Percentiles rank a stretch among this genome's conserved stretches.
These are phyloP conservation scores for Gari tellinella DNA, from an alignment of 2,888 invertebrate species.

Conservation along the genomic window DNA sequence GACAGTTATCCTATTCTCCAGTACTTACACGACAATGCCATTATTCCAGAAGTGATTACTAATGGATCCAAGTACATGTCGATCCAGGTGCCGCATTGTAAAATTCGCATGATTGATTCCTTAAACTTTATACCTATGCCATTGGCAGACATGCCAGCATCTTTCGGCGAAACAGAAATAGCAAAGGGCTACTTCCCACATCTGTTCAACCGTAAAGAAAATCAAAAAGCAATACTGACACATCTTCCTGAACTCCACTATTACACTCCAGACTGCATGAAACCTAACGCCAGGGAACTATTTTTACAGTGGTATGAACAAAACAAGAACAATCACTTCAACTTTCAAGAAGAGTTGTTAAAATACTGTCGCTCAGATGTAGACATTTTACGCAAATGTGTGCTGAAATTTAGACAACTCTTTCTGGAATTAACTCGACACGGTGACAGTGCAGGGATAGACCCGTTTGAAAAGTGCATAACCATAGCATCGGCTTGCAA, in stretches of 20 bases:
- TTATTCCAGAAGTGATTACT: slow-evolving; percentile 44
- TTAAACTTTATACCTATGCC: slow-evolving; percentile 52
- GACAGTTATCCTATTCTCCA: slow-evolving; percentile 50
- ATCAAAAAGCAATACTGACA: slow-evolving; percentile 24
- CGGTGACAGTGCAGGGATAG: slow-evolving; percentile 27
- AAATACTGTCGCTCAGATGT: slow-evolving; percentile 45
- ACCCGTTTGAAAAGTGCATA: slow-evolving; percentile 46
- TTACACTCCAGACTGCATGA: slow-evolving; percentile 57
- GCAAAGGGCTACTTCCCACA: slow-evolving; percentile 55
- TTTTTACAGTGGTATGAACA: slow-evolving; percentile 47
- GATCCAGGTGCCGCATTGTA: slow-evolving; percentile 22
- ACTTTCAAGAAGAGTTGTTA: slow-evolving; percentile 39
- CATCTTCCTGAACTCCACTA: slow-evolving; percentile 50
- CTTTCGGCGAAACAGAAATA: slow-evolving; percentile 46
- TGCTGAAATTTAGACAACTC: slow-evolving; percentile 33
- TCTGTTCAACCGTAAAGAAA: slow-evolving; percentile 46
- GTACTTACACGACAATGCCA: slow-evolving; percentile 41
- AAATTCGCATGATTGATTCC: slow-evolving; percentile 50
- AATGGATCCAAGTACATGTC: slow-evolving; percentile 30
- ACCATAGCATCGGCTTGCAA: slow-evolving; percentile 56
- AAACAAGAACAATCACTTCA: slow-evolving; percentile 24
- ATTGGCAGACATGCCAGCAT: slow-evolving; percentile 35
- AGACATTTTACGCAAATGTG: slow-evolving; percentile 42
- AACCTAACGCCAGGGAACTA: slow-evolving; percentile 29
- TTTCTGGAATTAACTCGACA: slow-evolving; percentile 37